These are phyloP conservation scores for Xyliphius kryptos DNA, from an alignment of 2,113 vertebrate species.

Conservation along the genomic window DNA sequence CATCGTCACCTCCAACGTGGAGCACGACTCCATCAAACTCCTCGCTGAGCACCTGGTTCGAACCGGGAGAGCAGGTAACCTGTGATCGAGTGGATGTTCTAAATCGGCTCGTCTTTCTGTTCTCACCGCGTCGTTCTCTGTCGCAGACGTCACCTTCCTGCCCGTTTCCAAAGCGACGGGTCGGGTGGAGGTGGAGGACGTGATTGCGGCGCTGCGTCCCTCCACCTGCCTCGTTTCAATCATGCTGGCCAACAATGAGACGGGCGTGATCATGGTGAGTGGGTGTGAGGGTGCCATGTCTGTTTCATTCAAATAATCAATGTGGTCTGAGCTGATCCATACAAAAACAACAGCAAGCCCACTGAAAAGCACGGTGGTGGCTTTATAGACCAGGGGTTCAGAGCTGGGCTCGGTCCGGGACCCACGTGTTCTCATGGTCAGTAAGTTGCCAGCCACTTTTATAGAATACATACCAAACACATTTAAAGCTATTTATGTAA, in stretches of 20 bases:
- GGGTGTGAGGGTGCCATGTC: background rate
- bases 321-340: no score
- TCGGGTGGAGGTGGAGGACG: conserved; percentile 72
- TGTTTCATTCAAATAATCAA: no score
- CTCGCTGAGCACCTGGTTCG: conserved; percentile 66
- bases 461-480: no score
- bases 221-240: conserved; percentile 86
- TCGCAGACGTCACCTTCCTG: conserved; percentile 78
- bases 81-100: background rate
- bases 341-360: no score
- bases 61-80: conserved; percentile 66
- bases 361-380: no score
- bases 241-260: conserved; percentile 97
- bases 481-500: no score
- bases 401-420: no score
- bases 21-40: conserved; percentile 84
- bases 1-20: conserved; percentile 75
- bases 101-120: no score
- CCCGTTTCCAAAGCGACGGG: conserved; percentile 72
- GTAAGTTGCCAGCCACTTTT: no score
- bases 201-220: conserved; percentile 72
- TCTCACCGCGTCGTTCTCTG: background rate
- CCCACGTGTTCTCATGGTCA: no score
- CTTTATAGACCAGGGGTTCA: no score
- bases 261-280: conserved; percentile 88